phyloP scores from a whole-genome alignment of 2,888 invertebrate genomes.

The Drosophila acutilabella region DNA sequence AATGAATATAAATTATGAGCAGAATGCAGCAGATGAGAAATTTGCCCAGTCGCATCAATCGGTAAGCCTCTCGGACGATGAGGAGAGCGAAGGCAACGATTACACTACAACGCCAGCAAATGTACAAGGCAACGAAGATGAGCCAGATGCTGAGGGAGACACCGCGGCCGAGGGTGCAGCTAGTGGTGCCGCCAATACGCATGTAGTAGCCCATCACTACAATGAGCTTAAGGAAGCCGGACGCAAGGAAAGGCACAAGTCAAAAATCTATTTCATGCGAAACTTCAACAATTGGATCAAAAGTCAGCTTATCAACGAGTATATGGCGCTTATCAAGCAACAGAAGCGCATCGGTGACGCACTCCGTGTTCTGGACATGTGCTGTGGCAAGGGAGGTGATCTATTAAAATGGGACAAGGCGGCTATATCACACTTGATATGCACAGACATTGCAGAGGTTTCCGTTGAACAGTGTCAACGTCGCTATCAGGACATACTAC shows the following conservation, averaged over 20 bases:
- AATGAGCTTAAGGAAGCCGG: slow-evolving; percentile 95
- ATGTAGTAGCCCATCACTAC: slow-evolving; percentile 95
- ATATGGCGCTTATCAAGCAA: slow-evolving; percentile 88
- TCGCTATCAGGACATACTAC: slow-evolving; percentile 91
- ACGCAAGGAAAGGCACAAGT: slow-evolving; percentile 91
- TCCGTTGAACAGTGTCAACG: slow-evolving; percentile 96
- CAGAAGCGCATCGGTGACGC: slow-evolving; percentile 88
- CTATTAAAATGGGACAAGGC: slow-evolving; percentile 97
- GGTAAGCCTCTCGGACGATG: slow-evolving; percentile 66
- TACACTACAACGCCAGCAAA: slow-evolving; percentile 5
- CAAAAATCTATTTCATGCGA: slow-evolving; percentile 96
- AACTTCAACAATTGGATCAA: slow-evolving; percentile 99
- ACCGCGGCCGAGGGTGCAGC: slow-evolving; percentile 9
- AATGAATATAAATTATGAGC: slow-evolving; percentile 63
- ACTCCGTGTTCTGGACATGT: slow-evolving; percentile 94
- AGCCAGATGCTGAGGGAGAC: not conserved
- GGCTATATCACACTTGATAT: slow-evolving; percentile 92
- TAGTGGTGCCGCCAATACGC: slow-evolving; percentile 71
- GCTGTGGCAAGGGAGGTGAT: slow-evolving; percentile 99
- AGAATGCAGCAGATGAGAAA: slow-evolving; percentile 53
- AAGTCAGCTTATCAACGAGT: slow-evolving; percentile 96
- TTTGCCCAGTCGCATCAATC: slow-evolving; percentile 31
- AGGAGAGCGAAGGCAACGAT: slow-evolving; percentile 52
- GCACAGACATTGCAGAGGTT: slow-evolving; percentile 96
- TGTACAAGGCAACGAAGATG: slow-evolving; percentile 13